These are phyloP conservation scores for Nixonia krombeini DNA, from an alignment of 1,140 invertebrate species.

Conservation along the genomic window DNA sequence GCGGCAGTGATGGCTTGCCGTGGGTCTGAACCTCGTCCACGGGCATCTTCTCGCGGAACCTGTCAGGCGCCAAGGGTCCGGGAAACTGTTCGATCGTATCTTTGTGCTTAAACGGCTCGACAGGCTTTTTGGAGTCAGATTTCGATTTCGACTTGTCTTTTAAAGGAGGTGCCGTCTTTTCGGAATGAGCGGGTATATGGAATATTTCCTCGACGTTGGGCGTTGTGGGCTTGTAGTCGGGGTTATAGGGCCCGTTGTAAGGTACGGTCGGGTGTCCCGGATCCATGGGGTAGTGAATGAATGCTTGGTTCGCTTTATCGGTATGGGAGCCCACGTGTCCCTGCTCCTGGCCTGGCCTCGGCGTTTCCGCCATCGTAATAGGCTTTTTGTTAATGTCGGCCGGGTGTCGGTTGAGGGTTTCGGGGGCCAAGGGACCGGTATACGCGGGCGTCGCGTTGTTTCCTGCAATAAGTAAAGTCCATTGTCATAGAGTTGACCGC, in stretches of 20 bases:
- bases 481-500: slow-evolving; percentile 54
- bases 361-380: slow-evolving; percentile 51
- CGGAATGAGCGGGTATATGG: slow-evolving; percentile 51
- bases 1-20: slow-evolving; percentile 50
- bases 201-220: slow-evolving; percentile 62
- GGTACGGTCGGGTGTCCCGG: slow-evolving; percentile 62
- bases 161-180: slow-evolving; percentile 46
- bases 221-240: slow-evolving; percentile 63
- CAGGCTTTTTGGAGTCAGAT: slow-evolving; percentile 60
- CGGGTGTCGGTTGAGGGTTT: slow-evolving; percentile 44
- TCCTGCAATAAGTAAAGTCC: slow-evolving; percentile 69
- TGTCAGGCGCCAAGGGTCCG: slow-evolving; percentile 58
- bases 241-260: slow-evolving; percentile 69
- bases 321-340: slow-evolving; percentile 21
- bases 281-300: slow-evolving; percentile 66
- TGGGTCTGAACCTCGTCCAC: too few species aligned
- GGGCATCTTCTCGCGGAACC: too few species aligned
- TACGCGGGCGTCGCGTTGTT: slow-evolving; percentile 58
- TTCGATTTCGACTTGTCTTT: slow-evolving; percentile 61
- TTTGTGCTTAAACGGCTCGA: slow-evolving; percentile 59
- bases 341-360: slow-evolving; percentile 45
- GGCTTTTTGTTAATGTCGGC: slow-evolving; percentile 47
- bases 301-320: slow-evolving; percentile 25
- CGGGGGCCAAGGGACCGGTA: slow-evolving; percentile 52
- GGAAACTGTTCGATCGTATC: slow-evolving; percentile 55